Evolutionary conservation across 2,797 vertebrate genomes (phyloP).

Genomic region (Aldrovandia affinis): DNA sequence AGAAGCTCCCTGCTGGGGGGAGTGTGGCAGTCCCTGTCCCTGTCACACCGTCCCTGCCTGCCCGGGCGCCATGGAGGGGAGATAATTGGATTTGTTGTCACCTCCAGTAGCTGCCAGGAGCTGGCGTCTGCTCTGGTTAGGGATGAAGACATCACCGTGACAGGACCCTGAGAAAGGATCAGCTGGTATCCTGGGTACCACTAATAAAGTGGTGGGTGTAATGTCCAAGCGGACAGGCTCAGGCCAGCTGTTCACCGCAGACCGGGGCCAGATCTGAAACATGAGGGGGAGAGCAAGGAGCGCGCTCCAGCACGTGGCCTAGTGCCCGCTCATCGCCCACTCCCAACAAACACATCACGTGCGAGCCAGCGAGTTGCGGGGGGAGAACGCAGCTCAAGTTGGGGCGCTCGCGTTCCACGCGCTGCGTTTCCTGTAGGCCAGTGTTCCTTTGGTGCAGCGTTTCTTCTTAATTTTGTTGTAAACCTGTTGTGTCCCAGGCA

Average conservation of each 20-base stretch:
- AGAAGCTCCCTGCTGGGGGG: constrained; percentile 72
- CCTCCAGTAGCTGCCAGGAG: constrained; percentile 95
- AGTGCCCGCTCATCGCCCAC: not conserved
- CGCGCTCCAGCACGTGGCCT: not conserved
- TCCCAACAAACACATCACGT: not conserved
- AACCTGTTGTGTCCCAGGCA: not conserved
- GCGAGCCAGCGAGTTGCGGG: not conserved
- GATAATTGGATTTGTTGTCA: constrained; percentile 99
- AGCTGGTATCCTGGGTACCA: constrained; percentile 93
- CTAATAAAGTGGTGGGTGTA: constrained; percentile 92
- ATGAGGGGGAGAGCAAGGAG: not conserved
- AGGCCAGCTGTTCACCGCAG: constrained; percentile 91
- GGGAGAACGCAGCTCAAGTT: not conserved
- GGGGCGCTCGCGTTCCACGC: too few species aligned
- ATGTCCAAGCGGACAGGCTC: constrained; percentile 85
- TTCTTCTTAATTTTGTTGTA: not conserved
- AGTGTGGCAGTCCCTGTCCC: constrained; percentile 74
- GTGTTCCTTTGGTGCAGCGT: too few species aligned
- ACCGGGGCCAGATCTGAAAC: constrained; percentile 39
- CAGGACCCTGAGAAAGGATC: constrained; percentile 95
- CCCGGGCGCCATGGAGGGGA: constrained; percentile 89
- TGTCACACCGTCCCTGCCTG: constrained; percentile 65
- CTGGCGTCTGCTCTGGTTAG: constrained; percentile 96
- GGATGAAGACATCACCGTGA: constrained; percentile 99
- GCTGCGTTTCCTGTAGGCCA: not conserved